Conservation (phyloP, 1,140 invertebrate species). For the Drosophila murphyi region DNA sequence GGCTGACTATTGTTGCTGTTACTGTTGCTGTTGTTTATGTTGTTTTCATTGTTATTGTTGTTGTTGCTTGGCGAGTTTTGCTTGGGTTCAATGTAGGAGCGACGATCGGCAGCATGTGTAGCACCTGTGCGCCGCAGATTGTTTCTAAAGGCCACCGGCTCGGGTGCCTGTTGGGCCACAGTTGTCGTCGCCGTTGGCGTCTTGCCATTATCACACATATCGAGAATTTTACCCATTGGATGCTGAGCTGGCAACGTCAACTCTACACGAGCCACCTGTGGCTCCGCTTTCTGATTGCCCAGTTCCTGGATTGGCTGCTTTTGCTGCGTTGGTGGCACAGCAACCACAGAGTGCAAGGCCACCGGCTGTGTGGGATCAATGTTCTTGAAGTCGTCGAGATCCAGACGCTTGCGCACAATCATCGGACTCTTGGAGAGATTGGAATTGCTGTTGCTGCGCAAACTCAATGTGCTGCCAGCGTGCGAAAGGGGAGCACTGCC, state of each 20-base stretch:
- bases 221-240: conserved; percentile 76
- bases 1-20: conserved; percentile 22
- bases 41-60: conserved; percentile 12
- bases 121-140: conserved; percentile 60
- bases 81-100: conserved; percentile 79
- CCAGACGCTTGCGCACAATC: conserved; percentile 73
- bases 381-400: conserved; percentile 76
- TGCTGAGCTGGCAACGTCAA: conserved; percentile 61
- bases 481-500: conserved; percentile 49
- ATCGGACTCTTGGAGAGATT: conserved; percentile 76
- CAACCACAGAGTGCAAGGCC: conserved; percentile 64
- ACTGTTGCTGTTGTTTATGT: neutral
- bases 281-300: conserved; percentile 48
- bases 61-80: conserved; percentile 2
- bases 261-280: conserved; percentile 45
- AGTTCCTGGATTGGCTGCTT: conserved; percentile 14
- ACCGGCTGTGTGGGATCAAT: conserved; percentile 72
- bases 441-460: conserved; percentile 75
- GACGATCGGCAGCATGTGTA: conserved; percentile 78
- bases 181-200: conserved; percentile 8
- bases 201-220: conserved; percentile 72
- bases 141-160: conserved; percentile 74
- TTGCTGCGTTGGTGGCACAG: conserved; percentile 32
- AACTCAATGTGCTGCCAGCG: conserved; percentile 62
- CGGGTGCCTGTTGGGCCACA: conserved; percentile 37